Evolutionary conservation across 2,888 invertebrate genomes (phyloP), one percentile per base, ranked within the genome.

Genomic region (Mellilla xanthometata): DNA sequence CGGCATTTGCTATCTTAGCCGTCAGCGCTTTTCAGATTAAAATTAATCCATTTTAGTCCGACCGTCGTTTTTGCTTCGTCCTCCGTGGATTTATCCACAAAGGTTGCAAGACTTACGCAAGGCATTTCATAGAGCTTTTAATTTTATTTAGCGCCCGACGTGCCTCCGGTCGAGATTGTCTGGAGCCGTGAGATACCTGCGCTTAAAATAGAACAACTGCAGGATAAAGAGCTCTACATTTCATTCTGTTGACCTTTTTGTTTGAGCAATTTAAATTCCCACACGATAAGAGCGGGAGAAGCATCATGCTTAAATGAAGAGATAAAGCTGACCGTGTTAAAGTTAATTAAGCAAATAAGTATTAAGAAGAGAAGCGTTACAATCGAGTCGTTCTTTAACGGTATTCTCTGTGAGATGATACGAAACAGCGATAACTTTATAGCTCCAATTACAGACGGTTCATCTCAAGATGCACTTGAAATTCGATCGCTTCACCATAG

Each of bases 331-430:
- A 66, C 68, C 76, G 73, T 76, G 76, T 73, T 76, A 76, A 66
- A 67, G 64, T 70, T 80, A 79, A 80, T 76, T 70, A 72, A 59
- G 67, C 71, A 65, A 72, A 65, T 71, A 68, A 76, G 65, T 73
- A 61, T 43, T 49, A 36, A 49, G 45, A 56, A 60, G 67, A 65
- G 70, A 66, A 65, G 57, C 57, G 56, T 56, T 55, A 72, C 69
- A 73, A 71, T 68, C 65, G 62, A 56, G 60, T 56, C 67, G 61
- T 70, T 75, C 67, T 72, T 63, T 69, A 69, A 67, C 65, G 65
- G 65, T 55, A 58, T 60, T 62, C 49, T 50, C 58, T 62, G 62
- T 61, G 58, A 61, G 60, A 65, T 52, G 53, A 55, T 55, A 48
- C 48, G 41, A 23, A 46, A 52, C 57, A 58, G 43, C 39, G 50